Conservation (phyloP, 2,113 vertebrate genomes). For the Todiramphus saurophagus region DNA sequence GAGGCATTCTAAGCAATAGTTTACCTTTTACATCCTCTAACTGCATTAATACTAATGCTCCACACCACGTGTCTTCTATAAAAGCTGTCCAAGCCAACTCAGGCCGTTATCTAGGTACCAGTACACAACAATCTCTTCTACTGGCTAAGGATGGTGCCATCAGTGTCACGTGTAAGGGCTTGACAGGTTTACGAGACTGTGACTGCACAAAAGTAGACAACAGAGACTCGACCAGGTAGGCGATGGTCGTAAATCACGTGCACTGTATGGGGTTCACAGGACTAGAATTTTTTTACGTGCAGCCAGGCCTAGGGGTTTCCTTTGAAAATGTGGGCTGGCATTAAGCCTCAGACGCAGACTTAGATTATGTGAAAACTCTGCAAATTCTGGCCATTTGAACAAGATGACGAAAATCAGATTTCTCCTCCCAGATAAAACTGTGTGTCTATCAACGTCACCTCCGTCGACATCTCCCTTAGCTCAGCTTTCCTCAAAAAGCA, state of each 20-base stretch:
- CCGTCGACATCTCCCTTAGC: neutral
- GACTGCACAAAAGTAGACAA: neutral
- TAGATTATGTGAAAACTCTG: neutral
- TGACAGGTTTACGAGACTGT: neutral
- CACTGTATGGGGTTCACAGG: neutral
- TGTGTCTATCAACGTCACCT: neutral
- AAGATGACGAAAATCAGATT: neutral
- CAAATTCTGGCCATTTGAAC: neutral
- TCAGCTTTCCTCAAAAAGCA: neutral
- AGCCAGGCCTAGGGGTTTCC: neutral
- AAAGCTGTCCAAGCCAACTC: neutral
- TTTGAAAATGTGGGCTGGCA: neutral
- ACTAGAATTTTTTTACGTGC: neutral
- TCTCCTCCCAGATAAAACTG: neutral
- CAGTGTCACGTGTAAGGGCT: neutral
- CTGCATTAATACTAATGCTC: neutral
- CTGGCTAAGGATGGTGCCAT: neutral
- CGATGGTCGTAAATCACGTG: accelerated
- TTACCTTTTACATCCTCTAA: neutral
- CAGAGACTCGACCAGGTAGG: neutral
- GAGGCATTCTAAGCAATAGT: neutral
- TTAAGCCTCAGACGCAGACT: neutral
- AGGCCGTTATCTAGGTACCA: neutral
- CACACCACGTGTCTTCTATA: neutral
- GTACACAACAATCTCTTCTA: neutral